Evolutionary conservation across 2,888 invertebrate genomes (phyloP), one percentile per base, ranked within the genome.

Genomic region (Trissolcus brochymenae): DNA sequence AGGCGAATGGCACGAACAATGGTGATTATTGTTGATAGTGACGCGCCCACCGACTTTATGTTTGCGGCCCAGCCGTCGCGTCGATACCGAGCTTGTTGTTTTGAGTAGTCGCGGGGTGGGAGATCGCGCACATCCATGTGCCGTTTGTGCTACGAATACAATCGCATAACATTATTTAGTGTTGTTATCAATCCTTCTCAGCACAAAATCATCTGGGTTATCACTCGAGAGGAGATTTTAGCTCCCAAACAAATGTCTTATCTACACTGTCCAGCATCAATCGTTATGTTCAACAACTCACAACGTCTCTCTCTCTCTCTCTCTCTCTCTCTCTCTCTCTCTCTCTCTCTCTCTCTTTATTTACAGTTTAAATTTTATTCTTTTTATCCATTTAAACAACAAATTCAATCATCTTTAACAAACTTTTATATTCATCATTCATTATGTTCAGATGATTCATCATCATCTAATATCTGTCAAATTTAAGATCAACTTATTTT

Each of bases 1-100:
- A 89, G 87, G 88, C 89, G 81, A 89, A 89, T 88, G 89, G 89
- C 80, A 88, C 88, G 81, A 89, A 89, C 80, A 89, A 89, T 88
- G 88, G 88, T 89, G 85, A 88, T 81, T 82, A 81, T 82, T 35
- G 64, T 46, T 21, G 65, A 21, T 49, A 55, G 60, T 73, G 70
- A 70, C 59, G 61, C 74, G 71, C 46, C 71, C 49, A 60, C 35
- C 35, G 35, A 49, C 43, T 50, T 40, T 61, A 61, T 67, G 72
- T 72, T 76, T 66, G 60, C 40, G 66, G 60, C 51, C 40, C 41
- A 56, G 57, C 57, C 71, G 29, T 29, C 43, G 74, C 74, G 74
- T 74, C 74, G 67, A 67, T 67, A 74, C 51, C 67, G 74, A 57
- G 67, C 53, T 74, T 67, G 74, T 74, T 74, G 67, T 67, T 67